A percentile compares a stretch with the other conserved stretches of the same genome.
Evolutionary conservation across 2,113 vertebrate genomes (phyloP).

Genomic region (Coptodon rendalli): DNA sequence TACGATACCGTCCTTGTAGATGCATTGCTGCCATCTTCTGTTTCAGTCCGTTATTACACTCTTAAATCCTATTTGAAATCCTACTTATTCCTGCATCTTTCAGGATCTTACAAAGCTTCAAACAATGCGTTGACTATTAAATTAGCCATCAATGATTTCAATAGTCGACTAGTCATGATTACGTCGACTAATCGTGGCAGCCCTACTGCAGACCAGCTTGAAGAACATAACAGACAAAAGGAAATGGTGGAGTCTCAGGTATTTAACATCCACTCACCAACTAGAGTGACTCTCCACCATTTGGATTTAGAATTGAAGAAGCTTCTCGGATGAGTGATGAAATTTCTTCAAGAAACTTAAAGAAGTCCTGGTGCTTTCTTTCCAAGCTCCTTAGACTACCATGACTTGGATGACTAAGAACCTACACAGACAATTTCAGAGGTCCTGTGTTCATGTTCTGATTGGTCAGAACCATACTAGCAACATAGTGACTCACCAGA

Average conservation of each 20-base stretch:
- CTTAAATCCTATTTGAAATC: neutral
- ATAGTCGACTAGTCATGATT: neutral
- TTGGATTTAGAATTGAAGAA: neutral
- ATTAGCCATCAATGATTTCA: neutral
- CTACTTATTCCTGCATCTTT: neutral
- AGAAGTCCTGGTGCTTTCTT: neutral
- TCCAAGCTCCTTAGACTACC: neutral
- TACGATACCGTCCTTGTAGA: neutral
- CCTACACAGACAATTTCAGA: neutral
- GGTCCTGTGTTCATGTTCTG: neutral
- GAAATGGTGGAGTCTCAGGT: neutral
- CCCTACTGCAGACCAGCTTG: neutral
- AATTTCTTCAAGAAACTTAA: neutral
- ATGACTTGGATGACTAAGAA: neutral
- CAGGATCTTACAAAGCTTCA: neutral
- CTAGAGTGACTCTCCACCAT: neutral
- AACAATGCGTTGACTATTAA: accelerated
- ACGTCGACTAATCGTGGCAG: neutral
- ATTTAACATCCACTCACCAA: neutral
- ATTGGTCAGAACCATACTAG: neutral
- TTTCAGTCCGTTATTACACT: neutral
- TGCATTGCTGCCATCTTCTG: neutral
- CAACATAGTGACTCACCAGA: neutral
- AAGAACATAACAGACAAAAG: neutral
- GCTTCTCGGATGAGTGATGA: neutral